Percentiles rank a stretch among this genome's conserved stretches.
Evolutionary conservation across 2,797 vertebrate genomes (phyloP).

Genomic region (Lophius americanus): DNA sequence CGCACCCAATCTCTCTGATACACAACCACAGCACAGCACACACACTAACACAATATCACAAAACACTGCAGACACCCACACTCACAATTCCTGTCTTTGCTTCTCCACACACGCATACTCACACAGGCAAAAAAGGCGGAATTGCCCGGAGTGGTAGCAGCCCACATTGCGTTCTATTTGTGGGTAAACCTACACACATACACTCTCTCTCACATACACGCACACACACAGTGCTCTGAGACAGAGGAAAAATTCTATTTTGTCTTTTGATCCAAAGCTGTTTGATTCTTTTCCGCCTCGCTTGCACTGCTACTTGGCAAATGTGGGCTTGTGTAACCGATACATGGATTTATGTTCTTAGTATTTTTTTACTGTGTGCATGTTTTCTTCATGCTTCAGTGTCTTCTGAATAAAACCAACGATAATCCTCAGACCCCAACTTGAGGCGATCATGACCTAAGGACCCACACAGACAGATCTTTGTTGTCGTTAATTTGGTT

Average conservation of each 20-base stretch:
- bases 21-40: conserved; percentile 57
- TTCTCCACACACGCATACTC: conserved; percentile 18
- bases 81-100: conserved; percentile 46
- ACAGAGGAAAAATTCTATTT: conserved; percentile 73
- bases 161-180: conserved; percentile 73
- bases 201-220: conserved; percentile 36
- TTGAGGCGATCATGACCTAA: conserved; percentile 14
- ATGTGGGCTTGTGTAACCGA: conserved; percentile 67
- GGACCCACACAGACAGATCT: neutral
- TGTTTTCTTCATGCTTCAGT: conserved; percentile 16
- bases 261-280: conserved; percentile 72
- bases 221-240: conserved; percentile 50
- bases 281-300: conserved; percentile 67
- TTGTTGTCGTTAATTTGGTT: neutral
- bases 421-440: conserved; percentile 1
- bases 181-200: conserved; percentile 52
- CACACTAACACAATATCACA: conserved; percentile 8
- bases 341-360: conserved; percentile 49
- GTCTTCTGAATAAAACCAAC: conserved; percentile 6
- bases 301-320: conserved; percentile 66
- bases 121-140: conserved; percentile 46
- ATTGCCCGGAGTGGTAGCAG: conserved; percentile 71
- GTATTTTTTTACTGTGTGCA: conserved; percentile 12
- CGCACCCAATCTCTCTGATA: conserved; percentile 53
- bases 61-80: conserved; percentile 59